Percentiles rank a stretch among this genome's conserved stretches.
Conservation (phyloP, 2,113 vertebrate genomes). For the Alectura lathami region DNA sequence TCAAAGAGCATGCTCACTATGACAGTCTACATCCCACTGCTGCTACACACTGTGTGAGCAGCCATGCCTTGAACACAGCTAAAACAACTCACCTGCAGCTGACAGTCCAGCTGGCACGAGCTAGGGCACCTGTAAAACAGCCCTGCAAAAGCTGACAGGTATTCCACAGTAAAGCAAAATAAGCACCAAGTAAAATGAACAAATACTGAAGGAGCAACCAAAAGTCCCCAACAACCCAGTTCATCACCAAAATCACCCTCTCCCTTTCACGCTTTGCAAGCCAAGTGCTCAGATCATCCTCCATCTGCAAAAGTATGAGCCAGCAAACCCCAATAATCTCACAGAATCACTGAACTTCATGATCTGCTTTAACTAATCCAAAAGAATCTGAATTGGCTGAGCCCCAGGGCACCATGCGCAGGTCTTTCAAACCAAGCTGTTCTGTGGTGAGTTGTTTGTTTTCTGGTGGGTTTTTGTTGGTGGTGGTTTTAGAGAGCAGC, state of each 20-base stretch:
- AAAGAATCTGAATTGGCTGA: neutral
- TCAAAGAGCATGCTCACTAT: accelerated
- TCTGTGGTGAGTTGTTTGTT: too few species aligned
- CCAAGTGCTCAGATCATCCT: neutral
- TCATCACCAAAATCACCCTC: neutral
- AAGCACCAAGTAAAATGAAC: neutral
- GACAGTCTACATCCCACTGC: accelerated
- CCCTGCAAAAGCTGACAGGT: accelerated
- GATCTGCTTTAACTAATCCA: neutral
- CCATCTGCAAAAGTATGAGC: neutral
- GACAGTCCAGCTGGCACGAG: neutral
- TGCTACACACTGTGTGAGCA: neutral
- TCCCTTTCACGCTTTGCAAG: neutral
- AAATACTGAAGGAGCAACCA: neutral
- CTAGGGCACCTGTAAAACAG: neutral
- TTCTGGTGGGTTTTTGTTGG: neutral
- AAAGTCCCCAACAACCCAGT: neutral
- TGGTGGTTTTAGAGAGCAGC: neutral
- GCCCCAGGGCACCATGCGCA: neutral
- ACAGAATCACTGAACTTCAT: neutral
- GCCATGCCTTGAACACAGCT: neutral
- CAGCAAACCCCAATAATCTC: neutral
- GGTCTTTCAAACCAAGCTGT: neutral
- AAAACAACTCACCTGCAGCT: accelerated
- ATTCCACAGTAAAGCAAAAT: neutral